These are phyloP conservation scores for Chaetura pelagica DNA, from an alignment of 2,113 vertebrate species.

Conservation along the genomic window DNA sequence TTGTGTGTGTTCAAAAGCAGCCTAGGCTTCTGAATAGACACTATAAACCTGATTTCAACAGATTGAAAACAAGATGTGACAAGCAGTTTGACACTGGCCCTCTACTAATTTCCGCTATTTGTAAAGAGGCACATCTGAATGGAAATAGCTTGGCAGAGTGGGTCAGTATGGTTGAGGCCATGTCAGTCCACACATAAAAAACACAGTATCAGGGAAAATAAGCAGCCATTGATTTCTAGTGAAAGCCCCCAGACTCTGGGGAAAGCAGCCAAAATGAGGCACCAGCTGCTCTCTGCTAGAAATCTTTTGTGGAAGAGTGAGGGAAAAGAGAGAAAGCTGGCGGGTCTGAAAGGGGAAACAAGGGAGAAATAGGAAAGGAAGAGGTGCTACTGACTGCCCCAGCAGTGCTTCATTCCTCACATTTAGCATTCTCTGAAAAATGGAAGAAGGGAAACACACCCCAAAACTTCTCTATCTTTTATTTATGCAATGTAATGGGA, in stretches of 20 bases:
- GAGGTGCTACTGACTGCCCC: conserved; percentile 38
- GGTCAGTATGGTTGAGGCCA: conserved; percentile 76
- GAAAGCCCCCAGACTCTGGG: conserved; percentile 74
- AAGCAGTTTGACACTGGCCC: conserved; percentile 83
- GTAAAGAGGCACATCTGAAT: conserved; percentile 82
- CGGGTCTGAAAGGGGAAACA: conserved; percentile 64
- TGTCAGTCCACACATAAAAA: conserved; percentile 81
- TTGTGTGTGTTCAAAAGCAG: conserved; percentile 78
- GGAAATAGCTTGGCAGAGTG: conserved; percentile 80
- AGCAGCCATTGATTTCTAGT: conserved; percentile 83
- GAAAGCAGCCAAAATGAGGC: conserved; percentile 79
- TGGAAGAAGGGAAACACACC: not conserved
- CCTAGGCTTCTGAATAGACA: conserved; percentile 77
- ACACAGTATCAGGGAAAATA: conserved; percentile 73
- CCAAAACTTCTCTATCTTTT: conserved; percentile 57
- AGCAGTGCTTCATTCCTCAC: conserved; percentile 51
- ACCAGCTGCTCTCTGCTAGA: conserved; percentile 86
- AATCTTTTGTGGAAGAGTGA: conserved; percentile 78
- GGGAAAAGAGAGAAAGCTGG: conserved; percentile 67
- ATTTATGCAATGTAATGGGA: conserved; percentile 73
- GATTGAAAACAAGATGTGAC: conserved; percentile 89
- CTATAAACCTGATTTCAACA: conserved; percentile 84
- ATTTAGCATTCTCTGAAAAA: conserved; percentile 56
- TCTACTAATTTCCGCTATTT: conserved; percentile 86
- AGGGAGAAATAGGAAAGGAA: conserved; percentile 64